Conservation (phyloP, 2,797 vertebrate species). For the Glyptemys insculpta region DNA sequence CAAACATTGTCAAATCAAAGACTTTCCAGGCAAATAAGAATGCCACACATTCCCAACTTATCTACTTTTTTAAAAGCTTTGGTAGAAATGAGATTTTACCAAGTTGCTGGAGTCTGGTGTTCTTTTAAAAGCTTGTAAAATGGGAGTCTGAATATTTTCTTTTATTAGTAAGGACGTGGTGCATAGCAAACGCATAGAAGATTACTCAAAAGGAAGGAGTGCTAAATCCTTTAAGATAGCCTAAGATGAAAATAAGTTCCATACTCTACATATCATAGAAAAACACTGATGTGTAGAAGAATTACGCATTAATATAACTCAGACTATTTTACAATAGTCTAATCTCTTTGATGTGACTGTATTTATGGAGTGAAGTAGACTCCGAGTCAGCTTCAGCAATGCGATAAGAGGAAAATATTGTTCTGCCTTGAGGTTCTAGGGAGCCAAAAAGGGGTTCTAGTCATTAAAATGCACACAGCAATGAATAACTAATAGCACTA, state of each 20-base stretch:
- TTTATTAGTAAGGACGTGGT: slow-evolving; percentile 68
- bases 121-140: slow-evolving; percentile 81
- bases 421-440: slow-evolving; percentile 42
- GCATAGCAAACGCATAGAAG: slow-evolving; percentile 55
- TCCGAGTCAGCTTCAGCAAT: slow-evolving; percentile 28
- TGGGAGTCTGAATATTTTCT: slow-evolving; percentile 76
- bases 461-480: slow-evolving; percentile 8
- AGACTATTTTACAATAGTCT: slow-evolving; percentile 45
- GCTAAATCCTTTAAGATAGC: slow-evolving; percentile 59
- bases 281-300: slow-evolving; percentile 11
- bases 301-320: slow-evolving; percentile 27
- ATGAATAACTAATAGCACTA: background rate
- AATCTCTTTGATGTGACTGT: slow-evolving; percentile 72
- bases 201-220: slow-evolving; percentile 61
- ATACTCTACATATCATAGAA: slow-evolving; percentile 43
- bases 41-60: slow-evolving; percentile 77
- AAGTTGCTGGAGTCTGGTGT: slow-evolving; percentile 68
- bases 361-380: slow-evolving; percentile 52
- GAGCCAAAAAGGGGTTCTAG: background rate
- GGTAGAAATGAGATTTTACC: slow-evolving; percentile 53
- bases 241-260: slow-evolving; percentile 64
- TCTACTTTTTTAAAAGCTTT: slow-evolving; percentile 62
- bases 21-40: slow-evolving; percentile 66
- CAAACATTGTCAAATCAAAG: slow-evolving; percentile 73
- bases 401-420: slow-evolving; percentile 36